Evolutionary conservation across 2,888 invertebrate species (phyloP).

Genomic region (Pheosia gnoma): DNA sequence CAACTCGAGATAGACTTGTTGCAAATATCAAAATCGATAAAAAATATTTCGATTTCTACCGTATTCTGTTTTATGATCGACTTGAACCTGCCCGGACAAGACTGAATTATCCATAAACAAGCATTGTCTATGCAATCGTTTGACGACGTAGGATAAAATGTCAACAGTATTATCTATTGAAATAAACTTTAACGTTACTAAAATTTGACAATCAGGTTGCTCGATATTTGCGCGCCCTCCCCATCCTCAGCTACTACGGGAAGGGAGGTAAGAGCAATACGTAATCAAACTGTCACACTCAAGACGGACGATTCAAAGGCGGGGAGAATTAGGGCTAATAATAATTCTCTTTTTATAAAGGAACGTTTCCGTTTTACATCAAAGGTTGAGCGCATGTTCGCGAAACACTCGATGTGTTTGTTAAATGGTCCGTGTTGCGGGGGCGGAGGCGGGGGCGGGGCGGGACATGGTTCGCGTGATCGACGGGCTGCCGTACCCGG

Average conservation of each 20-base stretch:
- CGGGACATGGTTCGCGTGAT: neutral
- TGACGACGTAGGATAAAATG: no score
- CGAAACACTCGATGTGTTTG: slow-evolving; percentile 22
- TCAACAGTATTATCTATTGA: slow-evolving; percentile 15
- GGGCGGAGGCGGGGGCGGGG: neutral
- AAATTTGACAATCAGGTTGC: slow-evolving; percentile 18
- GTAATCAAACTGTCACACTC: slow-evolving; percentile 48
- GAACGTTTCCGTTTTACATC: slow-evolving; percentile 41
- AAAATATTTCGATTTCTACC: no score
- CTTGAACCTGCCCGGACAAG: no score
- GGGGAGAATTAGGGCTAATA: slow-evolving; percentile 45
- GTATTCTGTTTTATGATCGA: no score
- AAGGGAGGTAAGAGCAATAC: slow-evolving; percentile 14
- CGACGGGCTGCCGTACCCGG: neutral
- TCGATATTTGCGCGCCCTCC: slow-evolving; percentile 6
- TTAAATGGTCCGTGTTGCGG: slow-evolving; percentile 28
- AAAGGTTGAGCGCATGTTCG: slow-evolving; percentile 35
- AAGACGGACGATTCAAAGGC: slow-evolving; percentile 43
- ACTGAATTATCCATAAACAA: no score
- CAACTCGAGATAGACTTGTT: no score
- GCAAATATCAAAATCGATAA: no score
- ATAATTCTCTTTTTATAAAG: slow-evolving; percentile 43
- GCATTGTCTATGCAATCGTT: no score
- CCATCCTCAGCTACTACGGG: neutral
- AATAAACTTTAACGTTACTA: slow-evolving; percentile 19